phyloP scores from a whole-genome alignment of 2,888 invertebrate species.

The Caenorhabditis sinica region DNA sequence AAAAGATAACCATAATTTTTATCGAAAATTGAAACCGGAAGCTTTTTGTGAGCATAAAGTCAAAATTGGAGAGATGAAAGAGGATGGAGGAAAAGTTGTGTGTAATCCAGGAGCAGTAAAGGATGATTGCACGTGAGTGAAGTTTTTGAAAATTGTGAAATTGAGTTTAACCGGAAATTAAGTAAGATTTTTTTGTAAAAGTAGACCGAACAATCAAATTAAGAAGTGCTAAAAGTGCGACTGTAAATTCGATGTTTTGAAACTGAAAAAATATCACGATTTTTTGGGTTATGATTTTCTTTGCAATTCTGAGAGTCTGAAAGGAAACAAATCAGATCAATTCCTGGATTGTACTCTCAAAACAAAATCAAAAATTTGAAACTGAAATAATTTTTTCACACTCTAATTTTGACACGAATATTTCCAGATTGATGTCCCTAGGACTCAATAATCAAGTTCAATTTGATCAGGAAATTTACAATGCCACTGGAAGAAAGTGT shows the following conservation, averaged over 20 bases:
- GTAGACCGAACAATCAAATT: too few relatives aligned
- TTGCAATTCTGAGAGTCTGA: too few relatives aligned
- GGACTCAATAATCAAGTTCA: constrained; percentile 55
- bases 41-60: constrained; percentile 48
- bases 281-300: too few relatives aligned
- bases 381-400: background rate
- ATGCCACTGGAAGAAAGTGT: constrained; percentile 39
- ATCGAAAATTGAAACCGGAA: constrained; percentile 17
- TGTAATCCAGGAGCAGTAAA: constrained; percentile 50
- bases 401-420: background rate
- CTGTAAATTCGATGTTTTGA: background rate
- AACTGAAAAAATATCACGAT: constrained; percentile 8
- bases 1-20: constrained; percentile 32
- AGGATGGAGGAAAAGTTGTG: constrained; percentile 68
- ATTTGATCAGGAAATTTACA: constrained; percentile 44
- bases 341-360: background rate
- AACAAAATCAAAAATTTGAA: background rate
- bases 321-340: too few relatives aligned
- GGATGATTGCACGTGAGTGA: constrained; percentile 50
- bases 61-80: constrained; percentile 54
- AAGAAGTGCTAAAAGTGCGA: too few relatives aligned
- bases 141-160: background rate
- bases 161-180: too few relatives aligned
- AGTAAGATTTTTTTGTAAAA: too few relatives aligned
- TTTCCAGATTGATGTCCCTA: constrained; percentile 45